Evolutionary conservation across 1,140 invertebrate species (phyloP).

Genomic region (Limonius californicus): DNA sequence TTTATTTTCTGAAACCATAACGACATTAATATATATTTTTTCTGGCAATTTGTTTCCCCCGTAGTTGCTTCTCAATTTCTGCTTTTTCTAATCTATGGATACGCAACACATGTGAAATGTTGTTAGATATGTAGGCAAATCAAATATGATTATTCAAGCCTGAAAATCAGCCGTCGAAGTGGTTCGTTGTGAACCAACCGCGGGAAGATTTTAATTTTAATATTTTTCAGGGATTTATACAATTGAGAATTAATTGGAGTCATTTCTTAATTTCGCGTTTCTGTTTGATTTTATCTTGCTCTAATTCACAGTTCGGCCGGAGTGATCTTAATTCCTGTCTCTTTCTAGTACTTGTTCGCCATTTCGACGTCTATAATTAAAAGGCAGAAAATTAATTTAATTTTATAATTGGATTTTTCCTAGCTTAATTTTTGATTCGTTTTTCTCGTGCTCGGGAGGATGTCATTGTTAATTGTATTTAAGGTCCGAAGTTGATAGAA

Average conservation of each 20-base stretch:
- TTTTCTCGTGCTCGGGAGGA: background rate
- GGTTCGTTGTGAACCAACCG: background rate
- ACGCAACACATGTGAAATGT: too few relatives aligned
- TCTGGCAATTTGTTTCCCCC: too few relatives aligned
- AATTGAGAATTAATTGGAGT: conserved; percentile 45
- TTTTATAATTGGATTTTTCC: conserved; percentile 42
- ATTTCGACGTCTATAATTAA: conserved; percentile 41
- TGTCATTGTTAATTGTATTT: background rate
- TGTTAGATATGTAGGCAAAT: too few relatives aligned
- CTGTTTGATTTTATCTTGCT: conserved; percentile 8
- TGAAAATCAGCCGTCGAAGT: background rate
- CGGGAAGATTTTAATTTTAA: conserved; percentile 13
- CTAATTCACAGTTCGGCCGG: conserved; percentile 17
- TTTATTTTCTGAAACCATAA: too few relatives aligned
- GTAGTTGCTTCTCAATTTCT: too few relatives aligned
- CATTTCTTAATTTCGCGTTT: conserved; percentile 39
- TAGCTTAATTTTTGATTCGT: conserved; percentile 1
- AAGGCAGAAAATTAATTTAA: conserved; percentile 42
- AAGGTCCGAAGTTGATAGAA: conserved; percentile 1
- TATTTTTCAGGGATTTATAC: conserved; percentile 25
- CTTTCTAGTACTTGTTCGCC: conserved; percentile 38
- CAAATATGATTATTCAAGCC: too few relatives aligned
- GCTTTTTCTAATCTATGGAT: too few relatives aligned
- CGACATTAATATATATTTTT: too few relatives aligned
- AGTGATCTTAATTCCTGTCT: conserved; percentile 8